Conservation (phyloP, 1,140 invertebrate species). For the Tetramorium simillimum region DNA sequence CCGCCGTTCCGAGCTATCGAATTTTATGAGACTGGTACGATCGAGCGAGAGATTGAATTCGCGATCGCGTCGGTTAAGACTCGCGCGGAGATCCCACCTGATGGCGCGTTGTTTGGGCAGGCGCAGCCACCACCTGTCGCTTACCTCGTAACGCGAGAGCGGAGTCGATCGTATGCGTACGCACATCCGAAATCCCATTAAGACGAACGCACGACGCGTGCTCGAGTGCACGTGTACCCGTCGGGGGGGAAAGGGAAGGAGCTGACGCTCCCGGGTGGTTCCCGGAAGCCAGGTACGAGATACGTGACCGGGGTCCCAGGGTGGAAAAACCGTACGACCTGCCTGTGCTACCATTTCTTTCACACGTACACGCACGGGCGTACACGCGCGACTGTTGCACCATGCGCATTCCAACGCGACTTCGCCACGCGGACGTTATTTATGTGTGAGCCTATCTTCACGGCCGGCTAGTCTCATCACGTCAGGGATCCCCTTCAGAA, state of each 20-base stretch:
- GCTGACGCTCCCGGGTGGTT: constrained; percentile 42
- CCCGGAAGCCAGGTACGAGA: constrained; percentile 22
- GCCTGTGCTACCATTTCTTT: too few species aligned
- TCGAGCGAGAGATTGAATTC: constrained; percentile 53
- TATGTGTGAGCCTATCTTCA: constrained; percentile 41
- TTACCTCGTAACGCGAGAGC: neutral
- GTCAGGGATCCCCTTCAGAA: constrained; percentile 33
- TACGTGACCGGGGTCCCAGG: constrained; percentile 46
- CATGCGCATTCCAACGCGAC: constrained; percentile 19
- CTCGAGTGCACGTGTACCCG: constrained; percentile 25
- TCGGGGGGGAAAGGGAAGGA: neutral
- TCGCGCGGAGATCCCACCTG: neutral
- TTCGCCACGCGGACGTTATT: constrained; percentile 33
- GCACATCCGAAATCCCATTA: constrained; percentile 37
- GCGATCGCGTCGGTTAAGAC: neutral
- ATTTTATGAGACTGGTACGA: constrained; percentile 48
- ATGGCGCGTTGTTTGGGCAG: neutral
- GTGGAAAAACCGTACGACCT: neutral
- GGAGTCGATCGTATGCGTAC: constrained; percentile 8
- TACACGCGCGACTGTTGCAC: neutral
- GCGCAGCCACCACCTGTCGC: constrained; percentile 28
- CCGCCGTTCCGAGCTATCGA: constrained; percentile 28
- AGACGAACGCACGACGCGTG: constrained; percentile 24
- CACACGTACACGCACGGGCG: too few species aligned
- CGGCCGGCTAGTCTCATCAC: constrained; percentile 5